Evolutionary conservation across 2,888 invertebrate species (phyloP), one percentile per base, ranked within the genome.

Genomic region (Boloria selene): DNA sequence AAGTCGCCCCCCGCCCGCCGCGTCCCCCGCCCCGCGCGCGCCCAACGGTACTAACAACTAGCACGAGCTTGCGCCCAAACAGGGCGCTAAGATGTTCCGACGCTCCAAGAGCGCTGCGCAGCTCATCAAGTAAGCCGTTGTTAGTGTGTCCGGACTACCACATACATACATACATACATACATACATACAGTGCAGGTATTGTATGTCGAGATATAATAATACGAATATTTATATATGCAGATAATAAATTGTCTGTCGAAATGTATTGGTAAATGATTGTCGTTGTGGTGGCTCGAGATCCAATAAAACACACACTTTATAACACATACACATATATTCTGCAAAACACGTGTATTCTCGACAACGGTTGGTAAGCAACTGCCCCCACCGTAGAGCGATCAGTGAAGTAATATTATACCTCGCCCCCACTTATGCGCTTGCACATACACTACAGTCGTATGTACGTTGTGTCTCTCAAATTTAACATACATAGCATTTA

Each of bases 61-160:
- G 92, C 92, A 90, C 79, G 92, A 90, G 84, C 90, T 85, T 59
- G 92, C 90, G 87, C 87, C 90, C 82, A 79, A 82, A 64, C 85
- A 86, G 87, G 92, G 90, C 88, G 92, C 92, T 79, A 92, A 89
- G 85, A 92, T 93, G 92, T 93, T 93, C 90, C 90, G 92, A 73
- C 92, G 93, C 85, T 93, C 93, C 79, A 93, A 93, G 87, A 93
- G 93, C 84, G 92, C 92, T 64, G 92, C 89, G 76, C 92, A 93
- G 72, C 93, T 93, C 78, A 91, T 92, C 86, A 93, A 93, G 90
- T 93, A 86, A 87, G 17, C 13, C 0, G 17, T n/a, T 26, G 17
- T 44, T 6, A n/a, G 6, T n/a, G 45, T 13, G 26, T 26, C 31
- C 10, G 31, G 14, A 2, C 42, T 18, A 5, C 42, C 10, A 44